Conservation (phyloP, 1,140 invertebrate species). For the Dendroctonus valens region DNA sequence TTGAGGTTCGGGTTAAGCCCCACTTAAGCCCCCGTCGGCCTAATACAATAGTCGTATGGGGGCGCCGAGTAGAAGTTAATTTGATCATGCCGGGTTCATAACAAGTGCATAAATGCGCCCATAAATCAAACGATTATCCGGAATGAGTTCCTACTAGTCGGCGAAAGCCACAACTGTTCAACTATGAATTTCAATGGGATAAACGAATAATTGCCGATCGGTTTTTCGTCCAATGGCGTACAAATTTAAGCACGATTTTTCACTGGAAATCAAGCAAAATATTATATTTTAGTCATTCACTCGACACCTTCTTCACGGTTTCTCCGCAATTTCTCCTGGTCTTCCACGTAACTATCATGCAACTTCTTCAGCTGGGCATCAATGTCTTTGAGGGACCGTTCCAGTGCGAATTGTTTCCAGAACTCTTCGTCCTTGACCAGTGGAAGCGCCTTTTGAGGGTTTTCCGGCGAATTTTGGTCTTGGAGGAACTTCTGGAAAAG, state of each 20-base stretch:
- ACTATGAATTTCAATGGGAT: slow-evolving; percentile 30
- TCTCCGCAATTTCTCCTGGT: slow-evolving; percentile 21
- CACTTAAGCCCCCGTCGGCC: slow-evolving; percentile 18
- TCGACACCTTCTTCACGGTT: background rate
- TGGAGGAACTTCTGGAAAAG: slow-evolving; percentile 13
- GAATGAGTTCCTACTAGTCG: background rate
- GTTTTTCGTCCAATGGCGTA: too few species aligned
- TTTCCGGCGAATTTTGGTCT: background rate
- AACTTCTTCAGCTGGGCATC: slow-evolving; percentile 23
- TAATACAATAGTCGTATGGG: slow-evolving; percentile 24
- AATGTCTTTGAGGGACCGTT: slow-evolving; percentile 28
- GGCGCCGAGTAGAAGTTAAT: slow-evolving; percentile 29
- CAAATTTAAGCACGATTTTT: too few species aligned
- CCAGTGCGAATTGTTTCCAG: slow-evolving; percentile 16
- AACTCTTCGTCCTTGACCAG: slow-evolving; percentile 20
- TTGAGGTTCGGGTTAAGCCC: slow-evolving; percentile 13
- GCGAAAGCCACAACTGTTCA: slow-evolving; percentile 34
- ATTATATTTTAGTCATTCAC: background rate
- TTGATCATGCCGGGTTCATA: slow-evolving; percentile 32
- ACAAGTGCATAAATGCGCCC: slow-evolving; percentile 32
- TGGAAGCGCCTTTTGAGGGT: background rate
- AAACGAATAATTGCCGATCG: slow-evolving; percentile 10
- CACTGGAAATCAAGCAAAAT: too few species aligned
- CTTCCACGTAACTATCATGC: slow-evolving; percentile 24
- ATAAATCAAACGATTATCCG: slow-evolving; percentile 35